Evolutionary conservation across 1,140 invertebrate species (phyloP), one percentile per base, ranked within the genome.

Genomic region (Neuroterus valhalla): DNA sequence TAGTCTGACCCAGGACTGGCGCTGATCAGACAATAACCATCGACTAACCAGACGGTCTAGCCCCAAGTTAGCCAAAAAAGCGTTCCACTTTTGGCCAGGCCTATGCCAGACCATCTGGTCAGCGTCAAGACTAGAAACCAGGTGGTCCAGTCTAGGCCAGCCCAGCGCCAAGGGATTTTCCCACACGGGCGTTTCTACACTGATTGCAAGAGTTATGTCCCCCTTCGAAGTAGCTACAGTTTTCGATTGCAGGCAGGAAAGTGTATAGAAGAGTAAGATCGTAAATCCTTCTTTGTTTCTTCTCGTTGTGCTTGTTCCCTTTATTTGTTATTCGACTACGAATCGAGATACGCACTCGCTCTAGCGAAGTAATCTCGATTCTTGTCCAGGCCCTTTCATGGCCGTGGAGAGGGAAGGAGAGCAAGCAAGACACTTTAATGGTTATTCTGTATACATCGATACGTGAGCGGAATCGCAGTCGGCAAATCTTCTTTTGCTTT

Each of bases 401-500:
- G 72, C 70, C 74, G 71, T 79, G 42, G 70, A 79, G 79, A 80
- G 78, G 70, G 62, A 80, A 79, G 4, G 31, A 38, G 31, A n/a
- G n/a, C n/a, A 78, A 71, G 72, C 11, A 62, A 45, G 48, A 26
- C 11, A 17, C 66, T 78, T 75, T 76, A 78, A 76, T 78, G 70
- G 74, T 66, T 46, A 73, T 72, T 66, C 72, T 45, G 73, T 77
- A 77, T 76, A 76, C 55, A 70, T 66, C 67, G 76, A 78, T 78
- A 82, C 78, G 80, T 79, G 80, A 78, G 75, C 46, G 68, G 80
- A 79, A 82, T 82, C 68, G 67, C 73, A 69, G 76, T 75, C 72
- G 71, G 42, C 50, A 52, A 75, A 62, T 79, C 72, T 74, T 78
- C 80, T 81, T 81, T 81, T 68, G 71, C 55, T n/a, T 62, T 62